Conservation (phyloP, 2,797 vertebrate species). For the Anolis apletophallus region DNA sequence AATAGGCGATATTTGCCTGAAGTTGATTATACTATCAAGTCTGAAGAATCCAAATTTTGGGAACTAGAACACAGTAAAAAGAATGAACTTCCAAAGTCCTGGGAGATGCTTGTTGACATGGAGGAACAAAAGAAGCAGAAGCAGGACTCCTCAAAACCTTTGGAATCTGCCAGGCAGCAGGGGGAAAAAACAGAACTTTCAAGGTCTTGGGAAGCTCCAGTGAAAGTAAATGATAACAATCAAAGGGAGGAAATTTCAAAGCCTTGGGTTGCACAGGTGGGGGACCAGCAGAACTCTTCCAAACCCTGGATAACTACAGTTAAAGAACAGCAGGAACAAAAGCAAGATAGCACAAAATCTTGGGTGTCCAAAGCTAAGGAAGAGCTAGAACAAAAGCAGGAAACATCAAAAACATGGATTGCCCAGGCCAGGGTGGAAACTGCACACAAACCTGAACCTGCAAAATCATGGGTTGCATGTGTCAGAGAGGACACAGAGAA, state of each 20-base stretch:
- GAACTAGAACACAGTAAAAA: constrained; percentile 81
- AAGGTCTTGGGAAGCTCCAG: constrained; percentile 63
- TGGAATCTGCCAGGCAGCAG: constrained; percentile 43
- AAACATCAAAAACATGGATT: constrained; percentile 73
- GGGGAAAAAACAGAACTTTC: constrained; percentile 70
- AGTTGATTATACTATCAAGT: constrained; percentile 70
- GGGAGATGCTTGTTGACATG: constrained; percentile 81
- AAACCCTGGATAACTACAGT: constrained; percentile 83
- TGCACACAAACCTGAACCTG: constrained; percentile 70
- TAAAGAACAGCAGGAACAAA: constrained; percentile 74
- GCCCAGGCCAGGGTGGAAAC: constrained; percentile 73
- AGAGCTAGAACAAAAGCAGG: constrained; percentile 72
- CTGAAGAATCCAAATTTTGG: constrained; percentile 75
- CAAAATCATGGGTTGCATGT: constrained; percentile 73
- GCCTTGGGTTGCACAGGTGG: constrained; percentile 68
- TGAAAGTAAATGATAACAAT: constrained; percentile 40
- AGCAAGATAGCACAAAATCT: constrained; percentile 79
- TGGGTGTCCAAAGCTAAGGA: constrained; percentile 82
- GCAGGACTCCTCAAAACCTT: constrained; percentile 64
- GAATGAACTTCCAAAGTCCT: constrained; percentile 85
- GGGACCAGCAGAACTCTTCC: constrained; percentile 77
- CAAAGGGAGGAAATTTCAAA: constrained; percentile 56
- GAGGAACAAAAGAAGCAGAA: constrained; percentile 73
- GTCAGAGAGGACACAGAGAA: constrained; percentile 74
- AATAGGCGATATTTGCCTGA: constrained; percentile 85